Evolutionary conservation across 2,797 vertebrate genomes (phyloP).

Genomic region (Tarsius wallacei): DNA sequence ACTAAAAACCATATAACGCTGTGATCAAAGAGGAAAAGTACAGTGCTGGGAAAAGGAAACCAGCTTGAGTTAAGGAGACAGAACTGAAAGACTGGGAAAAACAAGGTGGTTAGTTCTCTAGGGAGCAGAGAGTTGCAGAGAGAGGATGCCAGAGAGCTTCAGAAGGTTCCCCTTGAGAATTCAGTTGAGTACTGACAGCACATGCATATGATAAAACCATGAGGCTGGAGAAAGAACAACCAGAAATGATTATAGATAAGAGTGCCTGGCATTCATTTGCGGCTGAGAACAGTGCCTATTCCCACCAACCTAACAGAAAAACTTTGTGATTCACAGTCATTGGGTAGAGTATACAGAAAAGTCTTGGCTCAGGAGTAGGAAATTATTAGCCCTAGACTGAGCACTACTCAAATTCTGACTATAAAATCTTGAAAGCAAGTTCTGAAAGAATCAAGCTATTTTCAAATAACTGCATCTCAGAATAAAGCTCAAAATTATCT

Average conservation of each 20-base stretch:
- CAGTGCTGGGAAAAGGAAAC: neutral
- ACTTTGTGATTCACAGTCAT: neutral
- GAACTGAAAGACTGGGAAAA: neutral
- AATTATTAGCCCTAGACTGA: neutral
- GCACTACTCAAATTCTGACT: neutral
- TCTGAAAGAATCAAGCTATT: constrained; percentile 1
- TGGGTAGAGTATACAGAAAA: constrained; percentile 8
- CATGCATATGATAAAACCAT: neutral
- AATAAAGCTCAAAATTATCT: constrained; percentile 45
- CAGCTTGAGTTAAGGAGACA: neutral
- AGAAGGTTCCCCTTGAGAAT: neutral
- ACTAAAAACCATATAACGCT: constrained; percentile 20
- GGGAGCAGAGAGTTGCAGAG: neutral
- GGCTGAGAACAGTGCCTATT: neutral
- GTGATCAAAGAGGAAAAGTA: neutral
- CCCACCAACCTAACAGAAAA: neutral
- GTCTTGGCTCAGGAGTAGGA: neutral
- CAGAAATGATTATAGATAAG: constrained; percentile 19
- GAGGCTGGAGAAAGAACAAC: neutral
- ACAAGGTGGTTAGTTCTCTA: neutral
- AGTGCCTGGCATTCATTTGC: neutral
- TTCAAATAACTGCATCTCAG: neutral
- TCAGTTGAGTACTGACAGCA: neutral
- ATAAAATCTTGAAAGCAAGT: constrained; percentile 52
- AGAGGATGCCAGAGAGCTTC: neutral